Conservation (phyloP, 2,797 vertebrate species). For the Hippopotamyrus pictus region DNA sequence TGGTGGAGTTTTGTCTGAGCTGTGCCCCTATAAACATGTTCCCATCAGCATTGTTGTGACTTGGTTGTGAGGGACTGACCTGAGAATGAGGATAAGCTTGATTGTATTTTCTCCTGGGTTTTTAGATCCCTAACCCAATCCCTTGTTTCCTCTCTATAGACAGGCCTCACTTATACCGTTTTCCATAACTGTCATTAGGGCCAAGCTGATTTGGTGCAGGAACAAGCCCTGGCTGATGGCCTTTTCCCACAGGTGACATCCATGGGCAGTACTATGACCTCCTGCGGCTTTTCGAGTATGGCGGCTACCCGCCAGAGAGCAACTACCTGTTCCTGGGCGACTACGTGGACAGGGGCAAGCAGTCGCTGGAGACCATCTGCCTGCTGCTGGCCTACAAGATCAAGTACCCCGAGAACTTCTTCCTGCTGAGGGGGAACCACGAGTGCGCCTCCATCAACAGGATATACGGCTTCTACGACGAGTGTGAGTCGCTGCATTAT, state of each 20-base stretch:
- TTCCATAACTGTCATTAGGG: not conserved
- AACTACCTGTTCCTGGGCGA: slow-evolving; percentile 98
- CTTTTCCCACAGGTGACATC: slow-evolving; percentile 76
- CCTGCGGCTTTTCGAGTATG: slow-evolving; percentile 94
- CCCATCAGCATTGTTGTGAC: not conserved
- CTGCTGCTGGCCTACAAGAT: slow-evolving; percentile 97
- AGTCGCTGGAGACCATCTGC: slow-evolving; percentile 96
- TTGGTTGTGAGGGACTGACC: not conserved
- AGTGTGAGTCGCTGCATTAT: slow-evolving; percentile 74
- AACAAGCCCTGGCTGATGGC: not conserved
- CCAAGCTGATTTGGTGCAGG: not conserved
- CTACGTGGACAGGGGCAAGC: slow-evolving; percentile 96
- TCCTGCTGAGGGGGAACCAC: slow-evolving; percentile 93
- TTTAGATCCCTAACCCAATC: not conserved
- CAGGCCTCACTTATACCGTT: not conserved
- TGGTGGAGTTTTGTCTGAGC: not conserved
- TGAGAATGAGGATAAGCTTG: not conserved
- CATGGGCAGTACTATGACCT: slow-evolving; percentile 97
- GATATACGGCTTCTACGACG: slow-evolving; percentile 98
- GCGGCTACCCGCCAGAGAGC: slow-evolving; percentile 95
- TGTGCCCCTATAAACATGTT: not conserved
- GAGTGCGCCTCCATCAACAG: slow-evolving; percentile 99
- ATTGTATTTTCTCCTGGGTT: not conserved
- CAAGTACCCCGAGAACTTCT: slow-evolving; percentile 98
- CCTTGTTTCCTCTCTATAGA: not conserved